Base-by-base conservation (phyloP, 2,113 vertebrate genomes). In the Hippocampus zosterae region DNA sequence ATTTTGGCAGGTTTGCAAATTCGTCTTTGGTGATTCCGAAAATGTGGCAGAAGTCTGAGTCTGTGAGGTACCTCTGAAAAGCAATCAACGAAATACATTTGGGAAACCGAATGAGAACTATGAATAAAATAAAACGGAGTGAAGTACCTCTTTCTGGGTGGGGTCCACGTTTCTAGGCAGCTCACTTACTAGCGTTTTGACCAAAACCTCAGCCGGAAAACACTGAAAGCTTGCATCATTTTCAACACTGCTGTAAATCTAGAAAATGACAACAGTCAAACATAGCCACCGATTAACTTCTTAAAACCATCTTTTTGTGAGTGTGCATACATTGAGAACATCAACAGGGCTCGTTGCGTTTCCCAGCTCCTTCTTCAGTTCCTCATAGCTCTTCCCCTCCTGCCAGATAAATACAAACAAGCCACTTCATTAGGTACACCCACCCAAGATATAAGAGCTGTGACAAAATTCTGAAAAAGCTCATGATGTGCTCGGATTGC, bases 351-450 rank as follows among this genome's bases (percentile, higher is more conserved):
- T 68, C 21, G 78, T 75, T 0, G 68, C 48, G 0, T 93, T 91
- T 63, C 93, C 94, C 37, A 96, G 79, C 76, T 96, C 94, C 70
- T 88, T 79, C 87, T 93, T 95, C 87, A 96, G 56, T 60, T 95
- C 90, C 69, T 95, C 93, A 0, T 97, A 96, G 3, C 93, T 93
- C 78, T 94, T 95, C 40, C 94, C 94, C 69, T 73, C 90, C 95
- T 96, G 57, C 13, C 13, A 56, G 23, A 15, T 23, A 27, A 60
- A n/a, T 13, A 85, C 21, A 82, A 41, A 88, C 5, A 81, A 42
- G 29, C 57, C 2, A 64, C 8, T 9, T 65, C 64, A 65, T 52
- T 52, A 21, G 9, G 27, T 62, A 9, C 29, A 19, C 60, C 11
- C 15, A 15, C 16, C 19, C 13, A 29, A 62, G 42, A 13, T 44